Evolutionary conservation across 2,888 invertebrate species (phyloP).

Genomic region (Pseudoips prasinana): DNA sequence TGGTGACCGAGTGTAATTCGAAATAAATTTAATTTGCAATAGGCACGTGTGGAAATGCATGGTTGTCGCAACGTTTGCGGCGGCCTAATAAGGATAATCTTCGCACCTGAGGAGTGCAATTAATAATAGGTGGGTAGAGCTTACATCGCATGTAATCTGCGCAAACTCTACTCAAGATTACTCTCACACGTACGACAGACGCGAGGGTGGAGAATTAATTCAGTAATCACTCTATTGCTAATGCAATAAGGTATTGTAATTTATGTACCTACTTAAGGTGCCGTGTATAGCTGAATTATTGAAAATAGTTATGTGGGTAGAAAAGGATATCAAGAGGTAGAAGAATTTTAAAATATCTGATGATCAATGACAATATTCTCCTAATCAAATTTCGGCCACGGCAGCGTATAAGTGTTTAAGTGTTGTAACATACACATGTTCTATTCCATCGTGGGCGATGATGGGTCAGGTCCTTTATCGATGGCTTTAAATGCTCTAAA

Average conservation of each 20-base stretch:
- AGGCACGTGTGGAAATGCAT: constrained; percentile 52
- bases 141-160: constrained; percentile 43
- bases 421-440: no score
- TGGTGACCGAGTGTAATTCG: constrained; percentile 3
- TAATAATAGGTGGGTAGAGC: constrained; percentile 67
- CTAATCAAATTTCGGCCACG: no score
- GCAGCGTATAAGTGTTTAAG: no score
- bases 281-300: no score
- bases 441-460: no score
- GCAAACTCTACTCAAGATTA: constrained; percentile 53
- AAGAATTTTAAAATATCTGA: no score
- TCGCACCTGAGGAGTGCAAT: constrained; percentile 76
- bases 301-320: no score
- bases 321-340: no score
- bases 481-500: no score
- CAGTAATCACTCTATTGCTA: constrained; percentile 40
- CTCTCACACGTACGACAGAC: constrained; percentile 26
- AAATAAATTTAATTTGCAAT: constrained; percentile 7
- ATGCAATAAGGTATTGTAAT: constrained; percentile 31
- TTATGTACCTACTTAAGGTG: constrained; percentile 24
- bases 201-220: constrained; percentile 43
- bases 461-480: no score
- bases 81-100: constrained; percentile 75
- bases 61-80: constrained; percentile 60
- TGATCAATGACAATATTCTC: no score